Conservation (phyloP, 2,888 invertebrate genomes). For the Caenorhabditis sulstoni region DNA sequence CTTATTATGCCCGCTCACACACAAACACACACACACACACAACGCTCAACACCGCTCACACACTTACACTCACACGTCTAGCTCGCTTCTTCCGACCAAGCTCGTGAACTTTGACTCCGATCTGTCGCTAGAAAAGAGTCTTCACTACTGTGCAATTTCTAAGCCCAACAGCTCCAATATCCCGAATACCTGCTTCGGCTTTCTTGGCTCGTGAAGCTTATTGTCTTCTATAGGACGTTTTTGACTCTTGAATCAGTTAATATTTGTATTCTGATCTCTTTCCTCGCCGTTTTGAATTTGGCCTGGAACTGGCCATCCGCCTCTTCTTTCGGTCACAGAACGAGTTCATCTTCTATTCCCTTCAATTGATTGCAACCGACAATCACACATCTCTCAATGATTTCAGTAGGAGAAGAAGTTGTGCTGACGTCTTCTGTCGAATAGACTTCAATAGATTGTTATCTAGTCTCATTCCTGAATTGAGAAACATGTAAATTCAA, state of each 20-base stretch:
- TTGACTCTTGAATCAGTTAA: too few relatives aligned
- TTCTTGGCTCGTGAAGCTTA: too few relatives aligned
- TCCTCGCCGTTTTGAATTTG: constrained; percentile 12
- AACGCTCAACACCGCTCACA: constrained; percentile 34
- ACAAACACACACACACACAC: constrained; percentile 2
- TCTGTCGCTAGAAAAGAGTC: background rate
- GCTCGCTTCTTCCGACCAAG: background rate
- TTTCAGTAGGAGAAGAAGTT: background rate
- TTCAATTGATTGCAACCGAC: constrained; percentile 9
- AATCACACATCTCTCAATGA: constrained; percentile 7
- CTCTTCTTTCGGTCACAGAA: constrained; percentile 10
- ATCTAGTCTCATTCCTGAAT: too few relatives aligned
- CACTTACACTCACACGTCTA: constrained; percentile 15
- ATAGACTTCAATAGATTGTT: too few relatives aligned
- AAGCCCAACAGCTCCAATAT: too few relatives aligned
- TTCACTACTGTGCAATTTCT: too few relatives aligned
- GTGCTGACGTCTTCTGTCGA: too few relatives aligned
- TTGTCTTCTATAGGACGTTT: too few relatives aligned
- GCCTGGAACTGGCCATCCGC: constrained; percentile 21
- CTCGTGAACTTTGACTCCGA: constrained; percentile 8
- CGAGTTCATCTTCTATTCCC: constrained; percentile 9
- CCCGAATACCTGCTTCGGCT: too few relatives aligned
- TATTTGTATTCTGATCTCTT: constrained; percentile 13
- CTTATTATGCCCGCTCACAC: constrained; percentile 40
- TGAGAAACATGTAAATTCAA: too few relatives aligned